Evolutionary conservation across 2,797 vertebrate species (phyloP).

Genomic region (Lepilemur septentrionalis): DNA sequence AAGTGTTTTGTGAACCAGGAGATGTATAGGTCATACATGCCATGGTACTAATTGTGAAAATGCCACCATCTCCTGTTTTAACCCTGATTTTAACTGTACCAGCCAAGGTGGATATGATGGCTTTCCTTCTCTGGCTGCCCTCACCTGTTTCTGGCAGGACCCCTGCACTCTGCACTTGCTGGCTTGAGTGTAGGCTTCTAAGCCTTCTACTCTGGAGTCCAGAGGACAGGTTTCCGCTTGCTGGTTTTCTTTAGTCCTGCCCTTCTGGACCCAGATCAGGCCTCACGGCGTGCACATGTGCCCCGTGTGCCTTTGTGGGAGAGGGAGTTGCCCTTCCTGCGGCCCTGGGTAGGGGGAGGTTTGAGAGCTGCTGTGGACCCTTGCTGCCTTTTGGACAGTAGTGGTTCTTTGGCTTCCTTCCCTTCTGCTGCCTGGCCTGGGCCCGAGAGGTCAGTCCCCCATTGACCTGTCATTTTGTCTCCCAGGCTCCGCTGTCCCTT

Average conservation of each 20-base stretch:
- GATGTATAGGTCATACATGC: background rate
- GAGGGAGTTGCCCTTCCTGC: background rate
- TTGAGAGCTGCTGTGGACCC: accelerated
- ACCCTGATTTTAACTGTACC: background rate
- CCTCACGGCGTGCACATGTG: accelerated
- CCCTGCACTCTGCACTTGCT: background rate
- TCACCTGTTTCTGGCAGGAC: background rate
- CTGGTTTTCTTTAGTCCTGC: background rate
- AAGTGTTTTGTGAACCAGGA: background rate
- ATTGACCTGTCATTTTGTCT: slow-evolving; percentile 48
- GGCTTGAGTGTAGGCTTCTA: background rate
- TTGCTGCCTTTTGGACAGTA: background rate
- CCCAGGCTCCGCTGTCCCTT: background rate
- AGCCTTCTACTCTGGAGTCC: background rate
- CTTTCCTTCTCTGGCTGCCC: background rate
- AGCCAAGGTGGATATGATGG: background rate
- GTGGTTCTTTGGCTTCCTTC: background rate
- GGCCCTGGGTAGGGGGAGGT: accelerated
- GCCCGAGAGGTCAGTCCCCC: slow-evolving; percentile 18
- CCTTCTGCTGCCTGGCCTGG: background rate
- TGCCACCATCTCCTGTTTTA: background rate
- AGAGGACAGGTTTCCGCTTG: background rate
- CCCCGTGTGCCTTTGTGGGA: background rate
- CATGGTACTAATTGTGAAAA: background rate
- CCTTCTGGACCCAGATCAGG: no score